Evolutionary conservation across 2,797 vertebrate species (phyloP).

Genomic region (Anabacerthia variegaticeps): DNA sequence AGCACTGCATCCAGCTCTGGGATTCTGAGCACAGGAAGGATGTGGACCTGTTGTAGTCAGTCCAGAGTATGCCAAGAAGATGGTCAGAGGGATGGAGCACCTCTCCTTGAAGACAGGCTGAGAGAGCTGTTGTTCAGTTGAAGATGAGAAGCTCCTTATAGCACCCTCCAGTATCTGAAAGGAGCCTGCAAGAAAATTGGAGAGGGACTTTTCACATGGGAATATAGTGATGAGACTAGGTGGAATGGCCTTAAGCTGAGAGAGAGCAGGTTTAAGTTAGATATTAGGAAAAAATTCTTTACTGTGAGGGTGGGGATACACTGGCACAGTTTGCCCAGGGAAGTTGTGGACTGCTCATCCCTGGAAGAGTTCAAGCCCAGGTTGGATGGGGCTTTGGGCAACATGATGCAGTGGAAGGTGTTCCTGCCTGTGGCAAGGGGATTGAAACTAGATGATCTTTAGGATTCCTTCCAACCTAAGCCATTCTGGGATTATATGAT

Average conservation of each 20-base stretch:
- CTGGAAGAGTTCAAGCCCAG: background rate
- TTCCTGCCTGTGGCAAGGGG: background rate
- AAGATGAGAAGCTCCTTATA: background rate
- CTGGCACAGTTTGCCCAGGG: background rate
- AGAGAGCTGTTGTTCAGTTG: background rate
- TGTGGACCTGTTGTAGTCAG: background rate
- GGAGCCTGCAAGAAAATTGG: background rate
- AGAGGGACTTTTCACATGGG: background rate
- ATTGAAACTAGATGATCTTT: background rate
- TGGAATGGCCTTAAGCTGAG: background rate
- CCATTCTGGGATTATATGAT: background rate
- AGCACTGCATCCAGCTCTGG: background rate
- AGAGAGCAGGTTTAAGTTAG: background rate
- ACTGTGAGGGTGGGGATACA: background rate
- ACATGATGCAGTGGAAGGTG: background rate
- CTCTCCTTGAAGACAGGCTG: background rate
- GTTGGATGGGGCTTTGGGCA: background rate
- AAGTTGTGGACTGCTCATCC: background rate
- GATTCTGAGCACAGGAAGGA: rapidly evolving
- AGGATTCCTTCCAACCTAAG: background rate
- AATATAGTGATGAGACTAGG: background rate
- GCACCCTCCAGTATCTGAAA: background rate
- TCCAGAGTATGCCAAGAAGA: background rate
- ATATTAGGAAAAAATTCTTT: background rate
- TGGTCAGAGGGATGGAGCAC: background rate